Evolutionary conservation across 2,888 invertebrate species (phyloP).

Genomic region (Thera britannica): DNA sequence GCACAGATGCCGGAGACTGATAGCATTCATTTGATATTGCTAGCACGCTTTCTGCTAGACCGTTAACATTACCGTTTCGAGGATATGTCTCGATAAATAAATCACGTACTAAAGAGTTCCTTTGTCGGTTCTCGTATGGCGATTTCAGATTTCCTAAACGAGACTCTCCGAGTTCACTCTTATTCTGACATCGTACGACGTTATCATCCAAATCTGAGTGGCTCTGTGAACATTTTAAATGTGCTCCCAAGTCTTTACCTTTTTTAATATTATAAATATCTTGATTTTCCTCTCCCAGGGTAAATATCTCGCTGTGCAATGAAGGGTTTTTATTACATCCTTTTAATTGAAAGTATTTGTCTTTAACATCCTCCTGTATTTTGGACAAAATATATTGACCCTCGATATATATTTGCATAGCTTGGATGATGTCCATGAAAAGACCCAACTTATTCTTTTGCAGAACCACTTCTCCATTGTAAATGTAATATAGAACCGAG

Average conservation of each 20-base stretch:
- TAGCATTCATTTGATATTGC: slow-evolving; percentile 76
- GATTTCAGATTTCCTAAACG: slow-evolving; percentile 67
- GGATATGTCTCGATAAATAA: slow-evolving; percentile 78
- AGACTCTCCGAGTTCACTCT: slow-evolving; percentile 54
- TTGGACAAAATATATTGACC: slow-evolving; percentile 55
- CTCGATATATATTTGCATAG: slow-evolving; percentile 73
- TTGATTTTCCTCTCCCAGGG: slow-evolving; percentile 49
- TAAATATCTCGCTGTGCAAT: slow-evolving; percentile 49
- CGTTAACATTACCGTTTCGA: slow-evolving; percentile 78
- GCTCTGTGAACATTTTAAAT: slow-evolving; percentile 50
- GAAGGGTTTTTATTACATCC: slow-evolving; percentile 35
- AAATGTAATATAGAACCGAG: slow-evolving; percentile 87
- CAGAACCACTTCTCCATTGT: slow-evolving; percentile 87
- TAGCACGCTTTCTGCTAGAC: slow-evolving; percentile 71
- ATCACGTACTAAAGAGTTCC: slow-evolving; percentile 75
- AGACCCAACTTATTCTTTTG: slow-evolving; percentile 83
- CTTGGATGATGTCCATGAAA: slow-evolving; percentile 84
- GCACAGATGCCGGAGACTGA: slow-evolving; percentile 71
- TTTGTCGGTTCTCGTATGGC: slow-evolving; percentile 67
- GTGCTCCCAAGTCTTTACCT: slow-evolving; percentile 47
- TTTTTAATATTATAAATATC: slow-evolving; percentile 58
- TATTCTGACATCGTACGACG: slow-evolving; percentile 52
- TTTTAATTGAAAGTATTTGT: slow-evolving; percentile 37
- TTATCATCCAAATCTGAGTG: slow-evolving; percentile 55
- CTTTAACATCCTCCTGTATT: slow-evolving; percentile 42